These are phyloP conservation scores for Phrynocephalus versicolor DNA, from an alignment of 2,113 vertebrate species.

Conservation along the genomic window DNA sequence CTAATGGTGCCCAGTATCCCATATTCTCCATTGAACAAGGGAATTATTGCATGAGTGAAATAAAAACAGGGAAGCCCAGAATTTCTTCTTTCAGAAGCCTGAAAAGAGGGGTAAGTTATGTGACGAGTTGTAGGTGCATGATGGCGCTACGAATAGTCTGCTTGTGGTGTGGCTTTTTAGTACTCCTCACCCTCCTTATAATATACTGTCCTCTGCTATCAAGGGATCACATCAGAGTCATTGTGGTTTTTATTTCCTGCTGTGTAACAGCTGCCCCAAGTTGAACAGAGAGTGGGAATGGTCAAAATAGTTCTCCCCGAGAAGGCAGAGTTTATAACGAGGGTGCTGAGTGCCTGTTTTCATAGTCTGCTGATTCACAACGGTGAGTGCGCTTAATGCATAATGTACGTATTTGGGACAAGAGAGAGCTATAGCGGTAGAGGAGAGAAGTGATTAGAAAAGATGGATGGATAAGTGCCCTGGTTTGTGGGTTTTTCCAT, in stretches of 20 bases:
- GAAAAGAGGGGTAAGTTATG: slow-evolving; percentile 94
- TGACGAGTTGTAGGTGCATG: slow-evolving; percentile 80
- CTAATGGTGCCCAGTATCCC: slow-evolving; percentile 82
- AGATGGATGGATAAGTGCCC: not conserved
- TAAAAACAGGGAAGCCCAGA: slow-evolving; percentile 92
- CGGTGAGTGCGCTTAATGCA: slow-evolving; percentile 72
- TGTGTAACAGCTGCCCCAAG: slow-evolving; percentile 41
- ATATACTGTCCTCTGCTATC: slow-evolving; percentile 71
- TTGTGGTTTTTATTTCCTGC: slow-evolving; percentile 44
- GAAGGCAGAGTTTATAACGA: slow-evolving; percentile 81
- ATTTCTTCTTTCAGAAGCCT: slow-evolving; percentile 90
- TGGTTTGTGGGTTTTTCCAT: slow-evolving; percentile 34
- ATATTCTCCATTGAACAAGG: slow-evolving; percentile 90
- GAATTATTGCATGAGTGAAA: slow-evolving; percentile 94
- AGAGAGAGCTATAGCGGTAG: not conserved
- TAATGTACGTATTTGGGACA: slow-evolving; percentile 61
- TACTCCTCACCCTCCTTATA: slow-evolving; percentile 83
- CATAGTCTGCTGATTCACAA: slow-evolving; percentile 73
- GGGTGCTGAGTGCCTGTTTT: slow-evolving; percentile 76
- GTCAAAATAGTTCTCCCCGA: slow-evolving; percentile 52
- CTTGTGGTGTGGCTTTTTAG: slow-evolving; percentile 79
- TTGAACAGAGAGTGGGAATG: slow-evolving; percentile 52
- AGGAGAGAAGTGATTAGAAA: slow-evolving; percentile 24
- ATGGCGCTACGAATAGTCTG: slow-evolving; percentile 76
- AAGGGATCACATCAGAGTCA: slow-evolving; percentile 42